These are phyloP conservation scores for sheep (Ovis aries) DNA, from an alignment of 2,113 vertebrate species.

Conservation along the genomic window ARS-UI_Ramb_v3.0 NC_056080.1:103630001-103630500, in stretches of 20 bases:
- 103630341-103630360: not conserved
- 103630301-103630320: not conserved
- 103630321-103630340: not conserved
- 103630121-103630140: not conserved
- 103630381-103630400: not conserved
- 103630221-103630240: not conserved
- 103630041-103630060: not conserved
- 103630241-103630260: not conserved
- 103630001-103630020: not conserved
- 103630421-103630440: not conserved
- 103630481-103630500: not conserved
- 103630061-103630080: not conserved
- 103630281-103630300: not conserved
- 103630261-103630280: not conserved
- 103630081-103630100: not conserved
- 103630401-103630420: not conserved
- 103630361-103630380: not conserved
- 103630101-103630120: not conserved
- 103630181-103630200: not conserved
- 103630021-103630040: not conserved
- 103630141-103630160: not conserved
- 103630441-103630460: not conserved
- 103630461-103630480: not conserved
- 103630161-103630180: not conserved
- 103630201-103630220: not conserved